These are phyloP conservation scores for Garrulus glandarius DNA, from an alignment of 2,797 vertebrate genomes.

Conservation along the genomic window DNA sequence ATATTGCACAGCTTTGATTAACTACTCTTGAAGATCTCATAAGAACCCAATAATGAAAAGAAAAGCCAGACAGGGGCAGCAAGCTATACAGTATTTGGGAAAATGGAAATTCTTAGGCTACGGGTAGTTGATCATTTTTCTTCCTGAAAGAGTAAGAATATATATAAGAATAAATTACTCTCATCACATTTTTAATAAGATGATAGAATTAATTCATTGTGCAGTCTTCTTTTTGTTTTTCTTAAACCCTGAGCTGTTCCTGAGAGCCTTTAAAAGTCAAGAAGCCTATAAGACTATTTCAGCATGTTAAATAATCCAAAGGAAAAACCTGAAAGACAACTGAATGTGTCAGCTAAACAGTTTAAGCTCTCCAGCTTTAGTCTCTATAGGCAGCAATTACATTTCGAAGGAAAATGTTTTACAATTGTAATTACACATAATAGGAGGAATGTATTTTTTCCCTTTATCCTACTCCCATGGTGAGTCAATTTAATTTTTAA, in stretches of 20 bases:
- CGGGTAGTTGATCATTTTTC: not conserved
- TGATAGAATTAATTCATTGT: not conserved
- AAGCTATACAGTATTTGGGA: not conserved
- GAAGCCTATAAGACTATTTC: conserved; percentile 28
- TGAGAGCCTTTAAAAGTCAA: conserved; percentile 25
- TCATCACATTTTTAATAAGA: not conserved
- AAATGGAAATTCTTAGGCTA: not conserved
- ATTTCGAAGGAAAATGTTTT: conserved; percentile 80
- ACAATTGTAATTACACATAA: conserved; percentile 83
- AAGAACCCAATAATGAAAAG: not conserved
- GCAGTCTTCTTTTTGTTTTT: not conserved
- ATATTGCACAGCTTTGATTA: not conserved
- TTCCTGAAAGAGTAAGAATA: not conserved
- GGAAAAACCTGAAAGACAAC: conserved; percentile 65
- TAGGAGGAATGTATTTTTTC: conserved; percentile 79
- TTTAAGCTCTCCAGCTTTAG: conserved; percentile 64
- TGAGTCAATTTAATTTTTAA: conserved; percentile 83
- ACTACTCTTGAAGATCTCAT: not conserved
- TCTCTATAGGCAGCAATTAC: conserved; percentile 80
- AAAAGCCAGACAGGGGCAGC: not conserved
- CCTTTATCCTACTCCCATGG: conserved; percentile 78
- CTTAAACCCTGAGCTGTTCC: not conserved
- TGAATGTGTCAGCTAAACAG: conserved; percentile 68
- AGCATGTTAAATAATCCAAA: conserved; percentile 56
- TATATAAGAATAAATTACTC: not conserved